These are phyloP conservation scores for Callimorpha dominula DNA, from an alignment of 2,888 invertebrate genomes.

Conservation along the genomic window DNA sequence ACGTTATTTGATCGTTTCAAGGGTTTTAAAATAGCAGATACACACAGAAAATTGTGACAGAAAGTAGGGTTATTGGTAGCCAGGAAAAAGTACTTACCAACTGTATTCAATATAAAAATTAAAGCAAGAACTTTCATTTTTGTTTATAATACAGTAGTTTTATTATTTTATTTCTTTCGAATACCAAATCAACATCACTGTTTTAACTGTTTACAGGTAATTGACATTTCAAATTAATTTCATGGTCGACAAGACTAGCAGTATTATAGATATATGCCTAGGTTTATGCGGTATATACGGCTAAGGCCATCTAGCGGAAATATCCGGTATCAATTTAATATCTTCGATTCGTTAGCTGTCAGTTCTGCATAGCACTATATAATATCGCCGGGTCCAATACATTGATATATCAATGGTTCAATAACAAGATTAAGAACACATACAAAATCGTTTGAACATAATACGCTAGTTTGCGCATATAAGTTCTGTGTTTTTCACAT, in stretches of 20 bases:
- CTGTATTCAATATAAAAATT: not conserved
- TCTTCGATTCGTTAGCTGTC: not conserved
- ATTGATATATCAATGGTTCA: too few relatives aligned
- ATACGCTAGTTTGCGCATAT: too few relatives aligned
- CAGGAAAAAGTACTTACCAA: conserved; percentile 9
- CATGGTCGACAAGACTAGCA: conserved; percentile 8
- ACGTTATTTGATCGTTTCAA: too few relatives aligned
- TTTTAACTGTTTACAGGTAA: not conserved
- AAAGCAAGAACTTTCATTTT: conserved; percentile 1
- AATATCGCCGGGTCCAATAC: not conserved
- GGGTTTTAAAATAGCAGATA: too few relatives aligned
- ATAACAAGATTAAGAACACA: too few relatives aligned
- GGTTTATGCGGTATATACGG: not conserved
- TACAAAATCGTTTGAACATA: too few relatives aligned
- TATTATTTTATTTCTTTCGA: not conserved
- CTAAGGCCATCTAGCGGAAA: not conserved
- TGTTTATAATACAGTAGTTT: not conserved
- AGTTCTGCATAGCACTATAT: not conserved
- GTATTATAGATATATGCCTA: not conserved
- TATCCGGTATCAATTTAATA: not conserved
- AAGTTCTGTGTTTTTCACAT: too few relatives aligned
- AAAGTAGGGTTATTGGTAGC: too few relatives aligned
- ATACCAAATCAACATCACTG: not conserved
- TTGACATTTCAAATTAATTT: conserved; percentile 12
- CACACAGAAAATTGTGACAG: too few relatives aligned